A percentile compares a stretch with the other conserved stretches of the same genome.
Conservation (phyloP, 2,113 vertebrate species). For the Pachypanchax playfairii region DNA sequence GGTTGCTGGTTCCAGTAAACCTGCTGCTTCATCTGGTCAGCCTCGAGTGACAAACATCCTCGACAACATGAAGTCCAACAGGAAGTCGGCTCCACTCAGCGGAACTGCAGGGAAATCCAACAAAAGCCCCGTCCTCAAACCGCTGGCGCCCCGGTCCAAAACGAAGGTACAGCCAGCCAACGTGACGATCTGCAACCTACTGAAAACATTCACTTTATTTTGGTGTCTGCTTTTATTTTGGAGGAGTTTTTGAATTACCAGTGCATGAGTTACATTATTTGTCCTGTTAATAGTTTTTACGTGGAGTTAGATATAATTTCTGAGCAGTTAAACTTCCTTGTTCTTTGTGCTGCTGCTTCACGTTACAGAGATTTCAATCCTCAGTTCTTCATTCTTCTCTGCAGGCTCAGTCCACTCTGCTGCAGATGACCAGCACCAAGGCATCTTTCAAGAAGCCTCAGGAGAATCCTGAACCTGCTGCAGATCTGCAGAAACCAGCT, state of each 20-base stretch:
- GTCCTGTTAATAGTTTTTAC: too few species aligned
- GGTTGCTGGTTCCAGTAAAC: slow-evolving; percentile 82
- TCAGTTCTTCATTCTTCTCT: background rate
- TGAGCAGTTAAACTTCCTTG: too few species aligned
- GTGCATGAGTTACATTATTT: too few species aligned
- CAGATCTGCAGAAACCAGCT: slow-evolving; percentile 44
- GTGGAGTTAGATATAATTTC: too few species aligned
- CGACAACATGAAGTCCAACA: slow-evolving; percentile 86
- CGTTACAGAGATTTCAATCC: background rate
- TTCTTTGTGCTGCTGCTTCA: too few species aligned
- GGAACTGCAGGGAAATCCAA: slow-evolving; percentile 69
- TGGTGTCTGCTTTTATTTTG: too few species aligned
- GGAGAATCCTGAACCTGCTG: slow-evolving; percentile 27
- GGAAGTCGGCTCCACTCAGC: slow-evolving; percentile 70
- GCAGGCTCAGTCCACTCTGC: slow-evolving; percentile 85
- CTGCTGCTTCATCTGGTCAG: slow-evolving; percentile 58
- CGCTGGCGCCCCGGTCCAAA: slow-evolving; percentile 86
- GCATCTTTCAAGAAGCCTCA: slow-evolving; percentile 67
- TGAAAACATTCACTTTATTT: too few species aligned
- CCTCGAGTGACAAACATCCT: slow-evolving; percentile 82
- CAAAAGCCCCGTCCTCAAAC: slow-evolving; percentile 87
- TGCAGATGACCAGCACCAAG: slow-evolving; percentile 80
- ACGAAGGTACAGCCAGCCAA: slow-evolving; percentile 81
- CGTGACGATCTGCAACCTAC: background rate
- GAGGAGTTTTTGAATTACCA: too few species aligned